phyloP scores from a whole-genome alignment of 2,888 invertebrate genomes.

The Macrosoma leucophasiata region DNA sequence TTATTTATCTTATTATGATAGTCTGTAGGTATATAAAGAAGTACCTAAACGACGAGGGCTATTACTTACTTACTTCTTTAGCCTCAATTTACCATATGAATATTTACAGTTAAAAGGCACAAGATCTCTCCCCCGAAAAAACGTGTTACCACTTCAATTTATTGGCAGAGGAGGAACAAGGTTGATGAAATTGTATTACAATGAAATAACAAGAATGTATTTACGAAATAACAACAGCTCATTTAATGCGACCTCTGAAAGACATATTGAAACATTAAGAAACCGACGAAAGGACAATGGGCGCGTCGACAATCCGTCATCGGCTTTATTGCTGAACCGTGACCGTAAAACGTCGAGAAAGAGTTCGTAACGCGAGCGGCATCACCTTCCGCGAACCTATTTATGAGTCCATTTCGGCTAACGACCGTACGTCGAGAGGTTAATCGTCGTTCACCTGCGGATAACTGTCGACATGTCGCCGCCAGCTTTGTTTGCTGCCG shows the following conservation, averaged over 20 bases:
- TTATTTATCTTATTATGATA: too few relatives aligned
- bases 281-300: conserved; percentile 37
- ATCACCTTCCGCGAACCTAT: conserved; percentile 49
- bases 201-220: conserved; percentile 2
- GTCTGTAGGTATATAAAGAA: too few relatives aligned
- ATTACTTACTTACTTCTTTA: too few relatives aligned
- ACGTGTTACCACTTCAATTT: conserved; percentile 11
- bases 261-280: conserved; percentile 32
- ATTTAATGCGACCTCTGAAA: conserved; percentile 20
- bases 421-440: conserved; percentile 60
- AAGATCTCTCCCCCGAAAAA: conserved; percentile 3
- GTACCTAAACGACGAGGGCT: too few relatives aligned
- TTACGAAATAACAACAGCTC: conserved; percentile 7
- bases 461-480: conserved; percentile 46
- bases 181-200: background rate
- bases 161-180: too few relatives aligned
- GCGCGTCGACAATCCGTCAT: conserved; percentile 44
- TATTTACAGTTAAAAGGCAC: too few relatives aligned
- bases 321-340: conserved; percentile 45
- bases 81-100: too few relatives aligned
- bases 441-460: conserved; percentile 62
- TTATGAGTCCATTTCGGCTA: conserved; percentile 42
- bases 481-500: conserved; percentile 47
- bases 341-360: conserved; percentile 49
- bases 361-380: conserved; percentile 46